Evolutionary conservation across 2,113 vertebrate genomes (phyloP), one percentile per base, ranked within the genome.

Genomic region (Tyto alba): DNA sequence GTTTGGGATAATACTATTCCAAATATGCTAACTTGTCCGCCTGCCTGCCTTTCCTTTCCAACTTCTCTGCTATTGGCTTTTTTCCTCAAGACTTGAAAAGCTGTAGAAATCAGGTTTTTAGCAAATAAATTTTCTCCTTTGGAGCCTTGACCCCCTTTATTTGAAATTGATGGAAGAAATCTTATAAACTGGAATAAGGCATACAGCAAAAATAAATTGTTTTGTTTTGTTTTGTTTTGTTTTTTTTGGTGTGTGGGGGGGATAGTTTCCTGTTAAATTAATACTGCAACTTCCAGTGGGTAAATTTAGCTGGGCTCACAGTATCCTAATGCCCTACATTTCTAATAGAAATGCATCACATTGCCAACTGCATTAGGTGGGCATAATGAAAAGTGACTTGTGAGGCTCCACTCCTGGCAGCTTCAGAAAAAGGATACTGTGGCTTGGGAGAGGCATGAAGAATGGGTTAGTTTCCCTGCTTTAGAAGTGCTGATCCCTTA

Each of bases 1-100:
- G 87, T 96, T 96, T 95, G 79, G 72, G 89, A 68, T 95, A 96
- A 88, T 89, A 57, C 87, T 93, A 45, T 97, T 97, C 53, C 93
- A 95, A 85, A 88, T 94, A 97, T 75, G 75, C 75, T 97, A 86
- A 97, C 95, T 91, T 95, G 78, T 50, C 52, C 93, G 55, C 38
- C 78, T 82, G 67, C 62, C 63, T 52, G 72, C 55, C 27, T 95
- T 90, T 80, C 38, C 15, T 82, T 13, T 89, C n/a, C 11, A 36
- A 57, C 89, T 86, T 95, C 84, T 80, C 34, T 94, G 41, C 32
- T 68, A 3, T 25, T 81, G 43, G 5, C 11, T 68, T 78, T 56
- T 81, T 52, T 36, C 5, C 14, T 43, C 11, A 25, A 66, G 38
- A 32, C 55, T 48, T 71, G 45, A 73, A 75, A 73, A 75, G 20